Conservation (phyloP, 2,797 vertebrate genomes). For the Smutsia gigantea region DNA sequence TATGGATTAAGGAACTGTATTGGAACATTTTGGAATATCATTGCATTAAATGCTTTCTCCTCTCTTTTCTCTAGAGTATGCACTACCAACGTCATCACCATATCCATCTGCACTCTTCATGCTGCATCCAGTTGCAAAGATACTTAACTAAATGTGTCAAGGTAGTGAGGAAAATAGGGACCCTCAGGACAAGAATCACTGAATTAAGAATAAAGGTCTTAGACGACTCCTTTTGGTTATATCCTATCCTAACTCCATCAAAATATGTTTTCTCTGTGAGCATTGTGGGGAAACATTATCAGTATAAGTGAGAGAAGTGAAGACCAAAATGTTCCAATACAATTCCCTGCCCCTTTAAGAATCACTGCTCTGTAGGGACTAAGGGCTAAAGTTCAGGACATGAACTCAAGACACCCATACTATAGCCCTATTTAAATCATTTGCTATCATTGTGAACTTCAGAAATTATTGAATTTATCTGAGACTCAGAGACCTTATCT, state of each 20-base stretch:
- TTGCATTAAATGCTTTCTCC: not conserved
- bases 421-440: not conserved
- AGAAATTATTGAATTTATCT: not conserved
- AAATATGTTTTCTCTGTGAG: no score
- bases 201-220: not conserved
- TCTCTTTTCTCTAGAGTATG: not conserved
- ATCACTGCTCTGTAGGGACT: not conserved
- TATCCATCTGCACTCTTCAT: not conserved
- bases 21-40: not conserved
- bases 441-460: not conserved
- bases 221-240: not conserved
- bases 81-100: not conserved
- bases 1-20: not conserved
- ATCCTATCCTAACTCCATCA: no score
- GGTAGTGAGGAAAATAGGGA: not conserved
- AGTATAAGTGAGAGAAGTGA: no score
- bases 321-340: no score
- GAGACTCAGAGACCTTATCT: not conserved
- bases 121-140: not conserved
- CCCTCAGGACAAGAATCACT: not conserved
- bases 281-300: no score
- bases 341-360: not conserved
- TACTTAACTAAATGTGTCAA: not conserved
- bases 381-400: rapidly evolving
- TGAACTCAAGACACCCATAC: not conserved